Base-by-base conservation (phyloP, 2,113 vertebrate species). In the Miniopterus natalensis region DNA sequence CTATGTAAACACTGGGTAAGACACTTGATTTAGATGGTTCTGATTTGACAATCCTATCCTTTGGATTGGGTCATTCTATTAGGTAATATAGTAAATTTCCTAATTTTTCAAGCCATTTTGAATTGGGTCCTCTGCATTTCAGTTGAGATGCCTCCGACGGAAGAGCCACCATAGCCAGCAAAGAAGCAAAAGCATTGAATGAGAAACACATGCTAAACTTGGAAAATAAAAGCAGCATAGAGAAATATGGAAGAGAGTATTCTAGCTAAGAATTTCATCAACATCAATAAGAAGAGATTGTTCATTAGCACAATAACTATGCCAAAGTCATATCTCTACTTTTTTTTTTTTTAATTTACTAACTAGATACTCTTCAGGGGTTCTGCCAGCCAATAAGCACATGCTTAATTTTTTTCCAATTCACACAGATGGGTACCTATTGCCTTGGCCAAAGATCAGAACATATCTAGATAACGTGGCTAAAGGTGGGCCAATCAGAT, bases 291-390 rank as follows among this genome's bases (percentile, higher is more conserved):
- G 8, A 86, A 57, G 8, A 79, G 5, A 42, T 27, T 81, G 45
- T 85, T 84, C 61, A 84, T 59, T 92, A 59, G 15, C 8, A 77
- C 29, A 90, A 85, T 77, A 85, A 66, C 31, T 57, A 86, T 51
- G 31, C 21, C 36, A n/a, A 47, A 53, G 15, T 83, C 63, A 70
- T 14, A 51, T 15, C 11, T 49, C 5, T 75, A 61, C 42, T n/a
- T 65, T 47, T 59, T 73, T 88, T 63, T 75, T 88, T 31, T 13
- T 61, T 63, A 29, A 63, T 75, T 95, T 68, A 95, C 51, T 66
- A 88, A 61, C 5, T 53, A 21, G 61, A 65, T 29, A 55, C 9
- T 40, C 29, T 63, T 80, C 85, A 14, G 40, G 31, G 4, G 11
- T 75, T 87, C 23, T 89, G 3, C 10, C 71, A 85, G 7, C 12